These are phyloP conservation scores for Myzus persicae DNA, from an alignment of 1,140 invertebrate genomes.

Conservation along the genomic window DNA sequence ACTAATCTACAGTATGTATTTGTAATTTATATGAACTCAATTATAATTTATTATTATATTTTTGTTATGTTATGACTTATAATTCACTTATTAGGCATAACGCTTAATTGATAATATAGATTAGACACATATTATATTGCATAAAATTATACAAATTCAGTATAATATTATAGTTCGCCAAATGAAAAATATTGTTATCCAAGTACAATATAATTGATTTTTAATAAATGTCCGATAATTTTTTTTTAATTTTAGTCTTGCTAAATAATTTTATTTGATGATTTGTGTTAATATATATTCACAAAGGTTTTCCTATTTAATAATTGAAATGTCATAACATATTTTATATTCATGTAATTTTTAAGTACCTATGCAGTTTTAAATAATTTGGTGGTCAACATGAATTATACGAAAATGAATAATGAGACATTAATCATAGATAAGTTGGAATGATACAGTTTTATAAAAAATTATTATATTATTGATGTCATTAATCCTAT, in stretches of 20 bases:
- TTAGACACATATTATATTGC: not conserved
- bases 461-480: not conserved
- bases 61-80: conserved; percentile 9
- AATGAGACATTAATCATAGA: not conserved
- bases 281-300: not conserved
- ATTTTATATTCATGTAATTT: not conserved
- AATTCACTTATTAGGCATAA: not conserved
- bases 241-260: not conserved
- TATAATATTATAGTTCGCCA: not conserved
- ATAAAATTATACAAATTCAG: not conserved
- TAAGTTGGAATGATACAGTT: not conserved
- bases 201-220: not conserved
- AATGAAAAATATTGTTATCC: not conserved
- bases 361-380: not conserved
- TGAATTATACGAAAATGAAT: not conserved
- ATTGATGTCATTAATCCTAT: no score
- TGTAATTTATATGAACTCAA: not conserved
- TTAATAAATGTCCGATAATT: not conserved
- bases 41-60: conserved; percentile 8
- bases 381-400: not conserved
- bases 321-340: not conserved
- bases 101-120: not conserved
- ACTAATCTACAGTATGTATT: not conserved
- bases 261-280: not conserved
- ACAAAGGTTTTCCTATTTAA: not conserved